Base-by-base conservation (phyloP, 2,797 vertebrate species). In the Protonibea diacanthus region DNA sequence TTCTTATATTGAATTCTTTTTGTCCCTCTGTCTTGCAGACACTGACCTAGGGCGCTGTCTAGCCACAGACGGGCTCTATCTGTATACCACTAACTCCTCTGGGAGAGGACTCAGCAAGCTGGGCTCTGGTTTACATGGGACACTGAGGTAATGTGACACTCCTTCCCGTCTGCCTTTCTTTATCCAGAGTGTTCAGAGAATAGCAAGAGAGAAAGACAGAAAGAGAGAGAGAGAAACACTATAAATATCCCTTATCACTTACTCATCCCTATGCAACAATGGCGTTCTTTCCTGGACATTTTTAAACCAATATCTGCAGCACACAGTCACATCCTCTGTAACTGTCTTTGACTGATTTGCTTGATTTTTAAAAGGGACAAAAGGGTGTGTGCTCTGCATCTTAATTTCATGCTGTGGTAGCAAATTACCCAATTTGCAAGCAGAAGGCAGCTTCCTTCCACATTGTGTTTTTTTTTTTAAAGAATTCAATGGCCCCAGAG, bases 61-160 rank as follows among this genome's bases (percentile, higher is more conserved):
- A 59, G 97, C 97, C 77, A 97, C 97, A 76, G 98, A 99, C 33
- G 98, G 98, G 10, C 96, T 97, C 86, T 99, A 99, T 94, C 96
- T 99, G 80, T 99, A 99, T 69, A 99, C 98, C 12, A 99, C 97
- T 61, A 99, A 99, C 92, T 99, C 97, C 15, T 97, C 97, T 87
- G 98, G 98, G 93, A 97, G 96, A 95, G 98, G 98, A 83, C 95
- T 99, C 91, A 98, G 98, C 96, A 99, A 99, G 85, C 89, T 99
- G 85, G 98, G 98, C 70, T 99, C 98, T 87, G 98, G 98, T 85
- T 95, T 99, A 89, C 98, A 99, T 10, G 98, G 98, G 61, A 99
- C 98, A 64, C 94, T 99, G 91, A 96, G 98, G 98, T 99, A 95
- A 97, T 78, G 74, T 70, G 84, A 94, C 78, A 84, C 83, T 68